A percentile compares a stretch with the other conserved stretches of the same genome.
Conservation (phyloP, 2,797 vertebrate species). For the Xenops minutus region DNA sequence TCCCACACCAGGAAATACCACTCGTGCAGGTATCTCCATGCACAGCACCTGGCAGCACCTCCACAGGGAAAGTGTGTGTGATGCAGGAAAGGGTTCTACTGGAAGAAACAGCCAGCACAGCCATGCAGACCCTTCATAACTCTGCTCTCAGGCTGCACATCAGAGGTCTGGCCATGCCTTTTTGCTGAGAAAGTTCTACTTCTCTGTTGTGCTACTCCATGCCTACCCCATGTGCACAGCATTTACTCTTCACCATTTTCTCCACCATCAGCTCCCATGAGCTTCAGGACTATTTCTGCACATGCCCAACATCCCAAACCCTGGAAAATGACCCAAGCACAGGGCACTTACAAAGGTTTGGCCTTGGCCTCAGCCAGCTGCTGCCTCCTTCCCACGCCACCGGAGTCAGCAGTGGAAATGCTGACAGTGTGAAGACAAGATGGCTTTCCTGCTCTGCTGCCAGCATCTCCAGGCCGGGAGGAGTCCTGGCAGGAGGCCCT, state of each 20-base stretch:
- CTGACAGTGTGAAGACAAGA: slow-evolving; percentile 33
- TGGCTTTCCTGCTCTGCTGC: slow-evolving; percentile 24
- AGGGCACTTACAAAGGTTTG: neutral
- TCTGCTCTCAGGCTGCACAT: neutral
- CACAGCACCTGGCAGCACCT: neutral
- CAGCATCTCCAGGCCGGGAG: slow-evolving; percentile 2
- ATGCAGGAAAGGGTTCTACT: neutral
- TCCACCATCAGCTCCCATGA: neutral
- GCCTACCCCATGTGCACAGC: neutral
- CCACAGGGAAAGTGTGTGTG: fast-evolving
- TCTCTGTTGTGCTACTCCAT: neutral
- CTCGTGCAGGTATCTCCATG: neutral
- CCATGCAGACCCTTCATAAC: neutral
- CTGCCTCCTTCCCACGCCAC: slow-evolving; percentile 30
- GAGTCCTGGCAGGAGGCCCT: slow-evolving; percentile 42
- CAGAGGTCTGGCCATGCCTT: neutral
- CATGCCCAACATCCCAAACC: neutral
- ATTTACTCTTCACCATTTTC: neutral
- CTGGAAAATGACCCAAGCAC: neutral
- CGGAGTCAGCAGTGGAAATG: slow-evolving; percentile 16
- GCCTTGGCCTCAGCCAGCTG: neutral
- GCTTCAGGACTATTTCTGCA: neutral
- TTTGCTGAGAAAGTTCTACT: neutral
- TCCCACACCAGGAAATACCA: neutral
- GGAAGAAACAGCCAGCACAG: neutral